Percentiles rank a stretch among this genome's conserved stretches.
phyloP scores from a whole-genome alignment of 2,888 invertebrate genomes.

The Tillus elongatus region DNA sequence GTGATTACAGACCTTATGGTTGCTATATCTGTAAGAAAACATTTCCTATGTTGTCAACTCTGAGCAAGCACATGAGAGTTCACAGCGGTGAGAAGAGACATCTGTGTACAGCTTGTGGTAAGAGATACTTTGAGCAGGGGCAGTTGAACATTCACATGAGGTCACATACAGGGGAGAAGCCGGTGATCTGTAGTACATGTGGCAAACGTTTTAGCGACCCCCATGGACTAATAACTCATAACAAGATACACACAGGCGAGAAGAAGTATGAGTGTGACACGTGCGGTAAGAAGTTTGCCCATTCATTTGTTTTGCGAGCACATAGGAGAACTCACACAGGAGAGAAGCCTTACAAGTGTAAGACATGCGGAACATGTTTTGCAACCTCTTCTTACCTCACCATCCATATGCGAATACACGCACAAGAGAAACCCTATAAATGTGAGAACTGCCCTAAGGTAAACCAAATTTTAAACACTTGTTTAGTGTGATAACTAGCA shows the following conservation, averaged over 20 bases:
- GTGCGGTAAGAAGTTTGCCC: slow-evolving; percentile 36
- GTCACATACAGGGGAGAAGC: slow-evolving; percentile 36
- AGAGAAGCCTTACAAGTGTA: slow-evolving; percentile 35
- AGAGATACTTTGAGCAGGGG: slow-evolving; percentile 33
- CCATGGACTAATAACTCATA: slow-evolving; percentile 33
- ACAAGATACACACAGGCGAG: slow-evolving; percentile 37
- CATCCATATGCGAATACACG: slow-evolving; percentile 37
- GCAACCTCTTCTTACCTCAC: slow-evolving; percentile 37
- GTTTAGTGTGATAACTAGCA: not conserved
- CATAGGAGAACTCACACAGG: slow-evolving; percentile 36
- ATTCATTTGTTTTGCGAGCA: slow-evolving; percentile 35
- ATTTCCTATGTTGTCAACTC: slow-evolving; percentile 28
- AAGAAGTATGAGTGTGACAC: slow-evolving; percentile 34
- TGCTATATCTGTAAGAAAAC: slow-evolving; percentile 33
- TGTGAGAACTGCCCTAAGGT: slow-evolving; percentile 35
- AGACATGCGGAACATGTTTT: slow-evolving; percentile 32
- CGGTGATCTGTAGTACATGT: slow-evolving; percentile 34
- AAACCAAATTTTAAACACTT: slow-evolving; percentile 5
- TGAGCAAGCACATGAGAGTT: slow-evolving; percentile 33
- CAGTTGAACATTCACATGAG: slow-evolving; percentile 36
- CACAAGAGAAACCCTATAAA: slow-evolving; percentile 35
- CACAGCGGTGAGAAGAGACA: slow-evolving; percentile 35
- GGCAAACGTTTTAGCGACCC: slow-evolving; percentile 35
- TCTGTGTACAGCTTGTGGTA: slow-evolving; percentile 35
- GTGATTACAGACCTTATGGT: slow-evolving; percentile 31